Percentiles rank a stretch among this genome's conserved stretches.
Evolutionary conservation across 2,888 invertebrate species (phyloP).

Genomic region (Acronicta leporina): DNA sequence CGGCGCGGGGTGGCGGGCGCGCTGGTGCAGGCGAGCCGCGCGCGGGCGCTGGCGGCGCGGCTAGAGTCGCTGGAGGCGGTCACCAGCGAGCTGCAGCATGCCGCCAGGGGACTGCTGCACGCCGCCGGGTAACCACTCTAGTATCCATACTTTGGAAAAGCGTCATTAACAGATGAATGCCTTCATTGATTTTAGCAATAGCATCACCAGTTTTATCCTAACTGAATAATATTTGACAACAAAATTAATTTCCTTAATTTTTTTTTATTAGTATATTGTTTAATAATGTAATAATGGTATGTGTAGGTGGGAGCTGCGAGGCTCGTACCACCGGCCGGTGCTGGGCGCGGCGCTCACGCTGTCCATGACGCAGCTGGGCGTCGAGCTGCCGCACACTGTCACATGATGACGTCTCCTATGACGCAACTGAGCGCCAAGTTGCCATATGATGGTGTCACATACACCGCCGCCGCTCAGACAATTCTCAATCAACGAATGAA

Average conservation of each 20-base stretch:
- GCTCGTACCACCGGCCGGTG: slow-evolving; percentile 68
- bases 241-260: too few relatives aligned
- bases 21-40: slow-evolving; percentile 16
- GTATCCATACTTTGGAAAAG: background rate
- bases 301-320: slow-evolving; percentile 66
- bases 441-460: slow-evolving; percentile 32
- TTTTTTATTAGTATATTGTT: background rate
- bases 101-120: slow-evolving; percentile 41
- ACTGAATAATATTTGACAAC: too few relatives aligned
- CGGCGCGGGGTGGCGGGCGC: slow-evolving; percentile 53
- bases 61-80: slow-evolving; percentile 52
- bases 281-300: slow-evolving; percentile 3
- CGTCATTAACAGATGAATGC: too few relatives aligned
- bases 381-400: slow-evolving; percentile 53
- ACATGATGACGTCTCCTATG: slow-evolving; percentile 56
- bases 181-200: too few relatives aligned
- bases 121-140: slow-evolving; percentile 48
- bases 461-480: too few relatives aligned
- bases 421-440: slow-evolving; percentile 58
- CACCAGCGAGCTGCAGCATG: slow-evolving; percentile 47
- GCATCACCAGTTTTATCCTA: too few relatives aligned
- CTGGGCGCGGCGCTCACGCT: slow-evolving; percentile 69
- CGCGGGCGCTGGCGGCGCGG: slow-evolving; percentile 44
- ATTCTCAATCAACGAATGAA: too few relatives aligned
- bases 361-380: slow-evolving; percentile 62